A percentile compares a stretch with the other conserved stretches of the same genome.
These are phyloP conservation scores for Loriculus beryllinus DNA, from an alignment of 2,797 vertebrate species.

Conservation along the genomic window DNA sequence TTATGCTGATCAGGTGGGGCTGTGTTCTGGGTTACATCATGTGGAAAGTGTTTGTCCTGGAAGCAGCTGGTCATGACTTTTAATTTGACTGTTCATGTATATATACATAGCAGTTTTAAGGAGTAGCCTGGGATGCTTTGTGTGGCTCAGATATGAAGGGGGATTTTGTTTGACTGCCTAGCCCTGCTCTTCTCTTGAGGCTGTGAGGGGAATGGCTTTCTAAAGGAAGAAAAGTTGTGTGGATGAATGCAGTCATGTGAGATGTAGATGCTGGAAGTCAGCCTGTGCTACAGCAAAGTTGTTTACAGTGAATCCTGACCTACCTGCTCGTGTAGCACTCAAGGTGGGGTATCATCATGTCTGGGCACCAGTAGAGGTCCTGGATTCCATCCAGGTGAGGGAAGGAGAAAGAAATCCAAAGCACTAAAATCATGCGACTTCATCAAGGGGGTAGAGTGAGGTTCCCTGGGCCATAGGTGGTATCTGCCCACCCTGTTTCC, in stretches of 20 bases:
- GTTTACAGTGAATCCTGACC: background rate
- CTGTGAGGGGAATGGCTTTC: background rate
- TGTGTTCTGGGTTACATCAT: background rate
- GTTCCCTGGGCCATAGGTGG: background rate
- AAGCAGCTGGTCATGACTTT: background rate
- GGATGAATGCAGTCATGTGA: background rate
- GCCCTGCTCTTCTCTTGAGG: background rate
- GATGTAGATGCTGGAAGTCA: background rate
- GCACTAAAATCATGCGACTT: background rate
- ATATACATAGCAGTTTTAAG: background rate
- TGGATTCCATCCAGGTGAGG: background rate
- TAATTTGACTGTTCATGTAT: background rate
- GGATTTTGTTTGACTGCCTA: background rate
- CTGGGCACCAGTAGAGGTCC: background rate
- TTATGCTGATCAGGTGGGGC: background rate
- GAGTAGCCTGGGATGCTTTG: background rate
- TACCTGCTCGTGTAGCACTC: background rate
- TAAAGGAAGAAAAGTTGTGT: background rate
- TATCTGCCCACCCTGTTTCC: fast-evolving
- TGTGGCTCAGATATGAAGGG: background rate
- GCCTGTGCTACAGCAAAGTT: background rate
- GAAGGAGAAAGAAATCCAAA: background rate
- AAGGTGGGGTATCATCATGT: background rate
- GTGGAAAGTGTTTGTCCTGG: background rate
- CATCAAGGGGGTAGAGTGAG: background rate